Base-by-base conservation (phyloP, 1,140 invertebrate species). In the Ooceraea biroi region DNA sequence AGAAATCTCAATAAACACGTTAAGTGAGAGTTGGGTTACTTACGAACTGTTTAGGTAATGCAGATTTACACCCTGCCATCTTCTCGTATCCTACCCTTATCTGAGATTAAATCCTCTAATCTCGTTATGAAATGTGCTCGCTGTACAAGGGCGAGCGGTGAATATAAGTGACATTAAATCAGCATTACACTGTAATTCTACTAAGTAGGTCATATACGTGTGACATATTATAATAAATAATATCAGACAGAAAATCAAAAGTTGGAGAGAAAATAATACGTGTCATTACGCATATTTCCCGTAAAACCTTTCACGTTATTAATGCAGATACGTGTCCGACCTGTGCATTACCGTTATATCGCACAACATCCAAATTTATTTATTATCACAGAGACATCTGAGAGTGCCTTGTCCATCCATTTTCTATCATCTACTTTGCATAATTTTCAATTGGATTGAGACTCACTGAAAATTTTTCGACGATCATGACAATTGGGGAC, bases 111-210 rank as follows among this genome's bases (percentile, higher is more conserved):
- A 36, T 50, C 50, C 30, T 14, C 50, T 80, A 80, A 80, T 80
- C 65, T 80, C 36, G 65, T 71, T 71, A 80, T 80, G 12, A 80
- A 80, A 80, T 71, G 69, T 80, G 65, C 50, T 44, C 41, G 36
- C 50, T 50, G 52, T 71, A 19, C 66, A 71, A 57, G 76, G 41
- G 76, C 65, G 65, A 80, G 57, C 25, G 57, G 76, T 65, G 65
- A 71, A 80, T 80, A 50, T 80, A 80, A 80, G 76, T 80, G 76
- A 80, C 65, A 58, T 71, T 80, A 80, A 80, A 80, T 80, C 76
- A 71, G 22, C 57, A 58, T 71, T 69, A 57, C 44, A 27, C 22
- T 27, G 50, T 50, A 77, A 65, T 19, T 48, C 60, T 27, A 27
- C 52, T 58, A 69, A 52, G 63, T 22, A 46, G 48, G 17, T 57